Base-by-base conservation (phyloP, 2,888 invertebrate genomes). In the Oithona nana region DNA sequence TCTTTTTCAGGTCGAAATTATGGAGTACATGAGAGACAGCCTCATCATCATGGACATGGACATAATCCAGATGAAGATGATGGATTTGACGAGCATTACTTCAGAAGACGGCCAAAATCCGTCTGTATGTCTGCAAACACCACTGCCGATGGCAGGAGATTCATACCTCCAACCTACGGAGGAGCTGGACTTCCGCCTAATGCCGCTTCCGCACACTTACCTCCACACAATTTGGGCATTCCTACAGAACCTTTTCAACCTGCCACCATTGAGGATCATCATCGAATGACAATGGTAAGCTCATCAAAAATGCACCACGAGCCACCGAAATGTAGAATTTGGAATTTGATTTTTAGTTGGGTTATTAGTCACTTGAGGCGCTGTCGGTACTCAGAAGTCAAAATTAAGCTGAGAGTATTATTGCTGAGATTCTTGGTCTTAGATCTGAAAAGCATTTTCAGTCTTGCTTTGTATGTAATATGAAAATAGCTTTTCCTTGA, bases 31-130 rank as follows among this genome's bases (percentile, higher is more conserved):
- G 13, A 6, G 8, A 8, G 8, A 6, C 6, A 39, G 16, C 39
- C 8, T 11, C 39, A 39, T 39, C 50, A 22, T n/a, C n/a, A 49
- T 8, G 20, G 50, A 49, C 22, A 49, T 49, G 20, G 22, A n/a
- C 20, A 49, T 4, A 22, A 49, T 22, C 54, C 54, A 2, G 54
- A 20, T 26, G 59, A 59, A 22, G 57, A 60, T 60, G 55, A 60
- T 39, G 59, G 63, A 20, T 56, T 52, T 52, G 62, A 56, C 20
- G 57, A 63, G n/a, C 84, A 85, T 69, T 86, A 87, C 77, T 86
- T 86, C 75, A 80, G 86, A 63, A 78, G 86, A 66, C 79, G 86
- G 71, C 84, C 84, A 65, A 83, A 82, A 67, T 82, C 83, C 65
- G 82, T 83, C 70, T 81, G 49, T 16, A 50, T 48, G 49, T 20